Percentiles rank a stretch among this genome's conserved stretches.
These are phyloP conservation scores for Dromiciops gliroides DNA, from an alignment of 2,113 vertebrate species.

Conservation along the genomic window DNA sequence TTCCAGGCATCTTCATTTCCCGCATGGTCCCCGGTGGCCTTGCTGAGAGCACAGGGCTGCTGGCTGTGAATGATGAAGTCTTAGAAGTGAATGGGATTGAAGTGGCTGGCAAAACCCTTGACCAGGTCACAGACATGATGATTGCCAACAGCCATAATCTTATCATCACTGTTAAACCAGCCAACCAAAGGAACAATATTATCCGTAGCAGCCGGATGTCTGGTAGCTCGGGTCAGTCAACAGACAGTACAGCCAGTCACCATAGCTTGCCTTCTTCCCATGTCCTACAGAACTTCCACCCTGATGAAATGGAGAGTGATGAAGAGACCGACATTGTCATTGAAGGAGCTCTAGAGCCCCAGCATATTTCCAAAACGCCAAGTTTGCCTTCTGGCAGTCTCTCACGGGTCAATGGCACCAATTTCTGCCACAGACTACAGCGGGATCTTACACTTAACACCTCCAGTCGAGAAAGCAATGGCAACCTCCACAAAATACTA, in stretches of 20 bases:
- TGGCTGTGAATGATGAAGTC: slow-evolving; percentile 99
- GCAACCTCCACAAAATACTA: slow-evolving; percentile 94
- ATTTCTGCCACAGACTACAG: slow-evolving; percentile 88
- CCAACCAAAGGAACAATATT: slow-evolving; percentile 98
- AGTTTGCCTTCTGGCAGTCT: slow-evolving; percentile 85
- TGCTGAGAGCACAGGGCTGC: slow-evolving; percentile 96
- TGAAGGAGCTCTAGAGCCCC: slow-evolving; percentile 90
- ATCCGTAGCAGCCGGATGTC: slow-evolving; percentile 93
- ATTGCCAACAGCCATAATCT: slow-evolving; percentile 99
- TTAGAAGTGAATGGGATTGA: slow-evolving; percentile 99
- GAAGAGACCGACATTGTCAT: slow-evolving; percentile 97
- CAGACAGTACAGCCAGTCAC: slow-evolving; percentile 91
- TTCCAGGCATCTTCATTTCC: slow-evolving; percentile 98
- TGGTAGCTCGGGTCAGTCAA: slow-evolving; percentile 93
- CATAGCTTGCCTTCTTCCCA: slow-evolving; percentile 84
- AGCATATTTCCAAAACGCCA: slow-evolving; percentile 83
- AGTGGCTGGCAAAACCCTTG: slow-evolving; percentile 96
- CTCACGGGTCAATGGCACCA: slow-evolving; percentile 89
- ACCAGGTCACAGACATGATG: slow-evolving; percentile 99
- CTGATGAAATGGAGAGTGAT: slow-evolving; percentile 95
- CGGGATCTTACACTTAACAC: slow-evolving; percentile 88
- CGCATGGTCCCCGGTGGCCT: slow-evolving; percentile 96
- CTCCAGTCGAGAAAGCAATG: slow-evolving; percentile 91
- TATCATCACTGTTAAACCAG: slow-evolving; percentile 97
- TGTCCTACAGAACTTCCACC: slow-evolving; percentile 87